Evolutionary conservation across 2,888 invertebrate species (phyloP), one percentile per base, ranked within the genome.

Genomic region (Steinernema scapterisci): DNA sequence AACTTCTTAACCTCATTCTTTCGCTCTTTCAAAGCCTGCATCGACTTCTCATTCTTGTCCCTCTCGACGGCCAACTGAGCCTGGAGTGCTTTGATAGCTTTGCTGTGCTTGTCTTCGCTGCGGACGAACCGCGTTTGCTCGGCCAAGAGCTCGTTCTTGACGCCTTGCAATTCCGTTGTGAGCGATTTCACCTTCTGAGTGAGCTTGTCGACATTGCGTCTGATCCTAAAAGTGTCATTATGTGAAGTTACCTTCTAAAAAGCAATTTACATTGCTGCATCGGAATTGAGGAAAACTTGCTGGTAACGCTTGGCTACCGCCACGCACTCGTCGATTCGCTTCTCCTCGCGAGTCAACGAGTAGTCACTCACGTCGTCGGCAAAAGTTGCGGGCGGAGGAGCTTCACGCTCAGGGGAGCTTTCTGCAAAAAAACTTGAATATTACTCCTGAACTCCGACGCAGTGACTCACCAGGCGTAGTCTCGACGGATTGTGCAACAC

Each of bases 1-100:
- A 83, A 70, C 70, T 80, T 81, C 78, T 86, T 86, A 38, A 84
- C 74, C 71, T 84, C 82, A 73, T 80, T 82, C 79, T 83, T 84
- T 0, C 78, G 72, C 27, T 82, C 75, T 21, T 79, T 79, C 44
- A 77, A 31, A 19, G 31, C 27, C 19, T 31, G 27, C 31, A 31
- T 6, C 1, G 63, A 31, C 63, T 63, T 63, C n/a, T 63, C 63
- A 11, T 63, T 63, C 63, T 63, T 38, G 31, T 72, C 45, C 19
- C 71, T 72, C 23, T 77, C 72, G 23, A 70, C 27, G 23, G 63
- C 74, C 52, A 74, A 76, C 43, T 80, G 77, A 63, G 73, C 25
- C 6, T 74, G 52, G 51, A 70, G 19, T 7, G 52, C 70, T 51
- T 79, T 75, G 19, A 72, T 54, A 2, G 73, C 63, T 48, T 56